Evolutionary conservation across 2,113 vertebrate species (phyloP), one percentile per base, ranked within the genome.

Genomic region (Helogale parvula): DNA sequence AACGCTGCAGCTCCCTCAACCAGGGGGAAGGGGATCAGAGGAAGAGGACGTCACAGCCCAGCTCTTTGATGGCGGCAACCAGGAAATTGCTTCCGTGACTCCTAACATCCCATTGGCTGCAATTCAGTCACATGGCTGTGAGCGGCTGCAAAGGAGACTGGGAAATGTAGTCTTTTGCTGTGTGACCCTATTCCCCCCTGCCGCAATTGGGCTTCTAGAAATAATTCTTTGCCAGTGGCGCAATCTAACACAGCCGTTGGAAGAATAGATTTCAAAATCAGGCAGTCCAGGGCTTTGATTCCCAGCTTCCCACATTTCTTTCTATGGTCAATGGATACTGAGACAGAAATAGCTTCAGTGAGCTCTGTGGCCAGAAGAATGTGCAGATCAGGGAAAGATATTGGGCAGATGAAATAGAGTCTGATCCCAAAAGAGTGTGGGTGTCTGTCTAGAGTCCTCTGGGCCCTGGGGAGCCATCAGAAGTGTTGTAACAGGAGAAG

Each of bases 111-210:
- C 71, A 90, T 68, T 76, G 90, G 63, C 4, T 17, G 90, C 38
- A 57, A 92, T 84, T 82, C 69, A 88, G 45, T 77, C 84, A 88
- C 85, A n/a, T 87, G 79, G 60, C 15, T 11, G 29, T 29, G 2
- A 21, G 25, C 15, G 76, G 41, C 69, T 90, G 7, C 83, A 90
- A 92, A 69, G 88, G 33, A 95, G 5, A 11, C 50, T 97, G 94
- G 80, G 93, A 95, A 95, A 90, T 94, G 93, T 95, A 97, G 94
- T 95, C 71, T 84, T 94, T 76, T 65, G 19, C 13, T 80, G 52
- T n/a, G 11, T 16, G 35, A 13, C 14, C 35, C 0, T 16, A 3
- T 80, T 45, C 45, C 60, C 12, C 38, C 12, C 13, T 19, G 5
- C 38, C 65, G 8, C 54, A 50, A 14, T 29, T 31, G 23, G 57